A percentile compares a stretch with the other conserved stretches of the same genome.
Conservation (phyloP, 2,797 vertebrate genomes). For the Peromyscus nudipes region DNA sequence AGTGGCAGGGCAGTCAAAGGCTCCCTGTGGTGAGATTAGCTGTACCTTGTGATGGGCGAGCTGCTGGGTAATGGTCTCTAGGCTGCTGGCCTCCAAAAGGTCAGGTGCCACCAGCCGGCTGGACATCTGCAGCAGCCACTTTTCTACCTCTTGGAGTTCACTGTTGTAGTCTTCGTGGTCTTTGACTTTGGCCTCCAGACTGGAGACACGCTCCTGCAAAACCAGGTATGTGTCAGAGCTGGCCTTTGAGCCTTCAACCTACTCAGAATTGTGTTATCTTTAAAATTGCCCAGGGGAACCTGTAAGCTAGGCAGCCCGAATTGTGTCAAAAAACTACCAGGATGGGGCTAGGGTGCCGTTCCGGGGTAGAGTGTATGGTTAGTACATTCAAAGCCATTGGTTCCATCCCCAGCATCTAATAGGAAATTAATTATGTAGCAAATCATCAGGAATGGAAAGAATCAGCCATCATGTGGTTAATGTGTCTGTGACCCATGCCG, state of each 20-base stretch:
- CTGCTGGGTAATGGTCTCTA: slow-evolving; percentile 96
- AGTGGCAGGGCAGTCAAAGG: rapidly evolving
- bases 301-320: not conserved
- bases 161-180: slow-evolving; percentile 96
- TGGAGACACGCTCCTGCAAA: slow-evolving; percentile 90
- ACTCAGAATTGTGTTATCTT: not conserved
- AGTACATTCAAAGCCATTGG: not conserved
- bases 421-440: not conserved
- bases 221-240: not conserved
- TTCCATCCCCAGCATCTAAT: not conserved
- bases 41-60: slow-evolving; percentile 97
- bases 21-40: rapidly evolving
- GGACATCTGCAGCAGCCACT: slow-evolving; percentile 98
- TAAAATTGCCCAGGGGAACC: not conserved
- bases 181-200: slow-evolving; percentile 93
- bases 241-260: not conserved
- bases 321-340: not conserved
- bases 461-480: not conserved
- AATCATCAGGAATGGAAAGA: not conserved
- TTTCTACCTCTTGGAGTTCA: slow-evolving; percentile 97
- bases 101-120: slow-evolving; percentile 95
- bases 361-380: not conserved
- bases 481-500: not conserved
- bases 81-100: slow-evolving; percentile 91
- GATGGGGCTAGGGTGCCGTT: not conserved